phyloP scores from a whole-genome alignment of 1,140 invertebrate genomes.

The Ectropis grisescens region DNA sequence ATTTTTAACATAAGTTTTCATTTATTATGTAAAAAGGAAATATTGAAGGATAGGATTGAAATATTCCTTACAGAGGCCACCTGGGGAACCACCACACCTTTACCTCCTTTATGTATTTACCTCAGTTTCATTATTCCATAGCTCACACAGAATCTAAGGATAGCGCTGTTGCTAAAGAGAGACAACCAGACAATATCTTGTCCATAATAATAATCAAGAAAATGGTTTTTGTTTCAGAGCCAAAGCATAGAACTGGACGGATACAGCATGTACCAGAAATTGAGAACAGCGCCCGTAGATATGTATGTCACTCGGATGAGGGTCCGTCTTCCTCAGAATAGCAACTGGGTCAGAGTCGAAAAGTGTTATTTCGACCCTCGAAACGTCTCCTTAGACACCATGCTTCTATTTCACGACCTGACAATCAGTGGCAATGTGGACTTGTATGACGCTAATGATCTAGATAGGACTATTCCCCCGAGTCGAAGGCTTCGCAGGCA shows the following conservation, averaged over 20 bases:
- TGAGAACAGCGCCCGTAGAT: slow-evolving; percentile 72
- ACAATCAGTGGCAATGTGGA: slow-evolving; percentile 82
- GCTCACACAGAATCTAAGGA: no score
- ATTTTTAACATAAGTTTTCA: no score
- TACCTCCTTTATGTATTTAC: no score
- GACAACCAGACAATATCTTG: no score
- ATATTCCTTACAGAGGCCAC: no score
- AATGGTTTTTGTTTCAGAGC: slow-evolving; percentile 54
- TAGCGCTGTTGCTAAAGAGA: no score
- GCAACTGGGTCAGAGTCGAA: slow-evolving; percentile 78
- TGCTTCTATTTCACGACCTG: slow-evolving; percentile 82
- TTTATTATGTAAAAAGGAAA: no score
- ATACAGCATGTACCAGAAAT: slow-evolving; percentile 73
- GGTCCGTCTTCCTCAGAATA: slow-evolving; percentile 73
- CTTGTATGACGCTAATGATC: slow-evolving; percentile 66
- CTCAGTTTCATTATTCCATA: no score
- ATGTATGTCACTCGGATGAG: slow-evolving; percentile 77
- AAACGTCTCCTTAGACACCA: slow-evolving; percentile 80
- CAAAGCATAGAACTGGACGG: slow-evolving; percentile 73
- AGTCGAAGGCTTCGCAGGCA: slow-evolving; percentile 33
- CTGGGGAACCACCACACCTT: no score
- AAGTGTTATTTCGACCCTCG: slow-evolving; percentile 80
- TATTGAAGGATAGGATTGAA: no score
- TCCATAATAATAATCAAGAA: no score
- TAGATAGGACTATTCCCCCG: slow-evolving; percentile 41